A percentile compares a stretch with the other conserved stretches of the same genome.
Conservation (phyloP, 2,888 invertebrate species). For the Rhogogaster chlorosoma region DNA sequence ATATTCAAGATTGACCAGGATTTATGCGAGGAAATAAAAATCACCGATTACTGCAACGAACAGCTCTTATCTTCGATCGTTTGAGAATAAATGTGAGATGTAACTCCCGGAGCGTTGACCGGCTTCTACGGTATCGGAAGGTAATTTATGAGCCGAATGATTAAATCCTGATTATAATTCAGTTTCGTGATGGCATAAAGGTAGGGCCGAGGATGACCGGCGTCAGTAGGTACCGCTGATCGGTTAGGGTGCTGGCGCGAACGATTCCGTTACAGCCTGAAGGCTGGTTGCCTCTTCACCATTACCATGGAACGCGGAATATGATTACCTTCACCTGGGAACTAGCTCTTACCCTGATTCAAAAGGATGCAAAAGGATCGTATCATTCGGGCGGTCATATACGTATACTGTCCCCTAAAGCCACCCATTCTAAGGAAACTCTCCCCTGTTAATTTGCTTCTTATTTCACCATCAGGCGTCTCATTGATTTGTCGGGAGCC, state of each 20-base stretch:
- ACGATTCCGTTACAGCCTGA: slow-evolving; percentile 71
- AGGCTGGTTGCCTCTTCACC: slow-evolving; percentile 71
- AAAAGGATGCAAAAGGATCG: slow-evolving; percentile 21
- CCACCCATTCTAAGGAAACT: not conserved
- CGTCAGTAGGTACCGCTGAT: slow-evolving; percentile 33
- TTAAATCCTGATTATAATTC: slow-evolving; percentile 45
- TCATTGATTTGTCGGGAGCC: slow-evolving; percentile 26
- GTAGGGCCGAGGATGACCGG: slow-evolving; percentile 42
- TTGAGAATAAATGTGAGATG: not conserved
- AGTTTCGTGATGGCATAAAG: slow-evolving; percentile 27
- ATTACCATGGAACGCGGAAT: slow-evolving; percentile 76
- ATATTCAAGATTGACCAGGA: not conserved
- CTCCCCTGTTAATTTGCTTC: not conserved
- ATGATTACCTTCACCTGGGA: slow-evolving; percentile 73
- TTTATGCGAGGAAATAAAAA: not conserved
- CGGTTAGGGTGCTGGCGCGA: slow-evolving; percentile 18
- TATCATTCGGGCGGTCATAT: slow-evolving; percentile 11
- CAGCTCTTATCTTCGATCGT: not conserved
- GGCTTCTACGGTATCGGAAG: slow-evolving; percentile 13
- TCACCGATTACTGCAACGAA: not conserved
- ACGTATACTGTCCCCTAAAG: not conserved
- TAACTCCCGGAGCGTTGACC: not conserved
- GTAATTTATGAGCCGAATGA: slow-evolving; percentile 44
- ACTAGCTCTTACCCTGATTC: slow-evolving; percentile 51
- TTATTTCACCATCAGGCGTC: not conserved